A percentile compares a stretch with the other conserved stretches of the same genome.
Evolutionary conservation across 1,140 invertebrate species (phyloP).

Genomic region (Listronotus oregonensis): DNA sequence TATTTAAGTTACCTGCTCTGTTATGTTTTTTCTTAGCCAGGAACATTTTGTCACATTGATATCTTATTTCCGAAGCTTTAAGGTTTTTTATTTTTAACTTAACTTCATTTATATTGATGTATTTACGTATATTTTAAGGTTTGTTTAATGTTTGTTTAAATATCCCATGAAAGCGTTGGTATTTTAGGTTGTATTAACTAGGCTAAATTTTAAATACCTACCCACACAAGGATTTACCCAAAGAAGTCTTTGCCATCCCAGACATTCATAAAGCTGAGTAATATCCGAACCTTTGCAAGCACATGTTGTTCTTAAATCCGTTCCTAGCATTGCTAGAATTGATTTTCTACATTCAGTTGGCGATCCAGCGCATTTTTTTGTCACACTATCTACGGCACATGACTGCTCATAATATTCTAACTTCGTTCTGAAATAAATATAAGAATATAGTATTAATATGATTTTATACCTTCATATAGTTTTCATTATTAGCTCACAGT

Average conservation of each 20-base stretch:
- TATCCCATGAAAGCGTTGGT: no score
- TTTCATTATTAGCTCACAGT: not conserved
- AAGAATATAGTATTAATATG: no score
- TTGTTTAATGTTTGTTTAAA: no score
- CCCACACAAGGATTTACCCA: constrained; percentile 92
- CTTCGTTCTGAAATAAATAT: constrained; percentile 63
- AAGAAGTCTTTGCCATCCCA: constrained; percentile 87
- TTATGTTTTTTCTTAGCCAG: no score
- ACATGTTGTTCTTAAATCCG: constrained; percentile 80
- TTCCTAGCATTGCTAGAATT: constrained; percentile 84
- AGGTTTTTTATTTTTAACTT: no score
- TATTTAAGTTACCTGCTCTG: no score
- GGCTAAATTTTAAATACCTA: constrained; percentile 66
- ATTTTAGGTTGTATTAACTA: no score
- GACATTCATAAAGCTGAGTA: constrained; percentile 80
- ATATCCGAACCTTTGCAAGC: constrained; percentile 83
- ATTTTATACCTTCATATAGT: no score
- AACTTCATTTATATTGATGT: no score
- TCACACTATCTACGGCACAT: constrained; percentile 86
- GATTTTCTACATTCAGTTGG: constrained; percentile 78
- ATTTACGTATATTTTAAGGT: no score
- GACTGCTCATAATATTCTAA: constrained; percentile 87
- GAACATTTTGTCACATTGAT: no score
- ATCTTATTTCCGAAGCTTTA: no score
- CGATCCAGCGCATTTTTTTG: constrained; percentile 85